A percentile compares a stretch with the other conserved stretches of the same genome.
phyloP scores from a whole-genome alignment of 1,140 invertebrate genomes.

The Nasonia vitripennis region DNA sequence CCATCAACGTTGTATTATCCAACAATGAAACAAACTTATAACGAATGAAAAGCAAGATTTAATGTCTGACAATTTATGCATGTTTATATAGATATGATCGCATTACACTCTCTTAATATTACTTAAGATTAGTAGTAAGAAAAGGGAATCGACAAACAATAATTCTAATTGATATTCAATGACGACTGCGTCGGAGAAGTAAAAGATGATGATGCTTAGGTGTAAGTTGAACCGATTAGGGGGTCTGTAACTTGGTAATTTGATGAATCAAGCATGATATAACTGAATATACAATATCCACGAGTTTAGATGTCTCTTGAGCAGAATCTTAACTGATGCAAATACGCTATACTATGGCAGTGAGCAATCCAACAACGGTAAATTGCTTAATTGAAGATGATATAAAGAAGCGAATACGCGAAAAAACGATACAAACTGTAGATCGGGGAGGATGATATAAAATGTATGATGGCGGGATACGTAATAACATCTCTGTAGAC shows the following conservation, averaged over 20 bases:
- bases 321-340: slow-evolving; percentile 9
- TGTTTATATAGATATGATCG: slow-evolving; percentile 41
- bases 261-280: slow-evolving; percentile 32
- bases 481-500: slow-evolving; percentile 16
- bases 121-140: slow-evolving; percentile 26
- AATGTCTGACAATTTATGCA: slow-evolving; percentile 37
- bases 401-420: background rate
- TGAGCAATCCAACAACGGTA: slow-evolving; percentile 21
- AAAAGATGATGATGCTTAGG: slow-evolving; percentile 51
- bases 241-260: slow-evolving; percentile 51
- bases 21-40: slow-evolving; percentile 6
- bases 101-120: slow-evolving; percentile 51
- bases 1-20: slow-evolving; percentile 21
- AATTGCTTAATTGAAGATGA: slow-evolving; percentile 40
- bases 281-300: slow-evolving; percentile 38
- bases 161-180: slow-evolving; percentile 20
- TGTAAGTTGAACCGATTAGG: slow-evolving; percentile 49
- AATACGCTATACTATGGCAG: slow-evolving; percentile 39
- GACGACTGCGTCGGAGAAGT: slow-evolving; percentile 31
- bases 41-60: slow-evolving; percentile 29
- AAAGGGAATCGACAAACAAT: slow-evolving; percentile 9
- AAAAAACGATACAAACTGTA: background rate
- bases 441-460: background rate
- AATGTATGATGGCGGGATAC: slow-evolving; percentile 6
- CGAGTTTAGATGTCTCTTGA: slow-evolving; percentile 38